Evolutionary conservation across 2,113 vertebrate genomes (phyloP), one percentile per base, ranked within the genome.

Genomic region (Clupea harengus): DNA sequence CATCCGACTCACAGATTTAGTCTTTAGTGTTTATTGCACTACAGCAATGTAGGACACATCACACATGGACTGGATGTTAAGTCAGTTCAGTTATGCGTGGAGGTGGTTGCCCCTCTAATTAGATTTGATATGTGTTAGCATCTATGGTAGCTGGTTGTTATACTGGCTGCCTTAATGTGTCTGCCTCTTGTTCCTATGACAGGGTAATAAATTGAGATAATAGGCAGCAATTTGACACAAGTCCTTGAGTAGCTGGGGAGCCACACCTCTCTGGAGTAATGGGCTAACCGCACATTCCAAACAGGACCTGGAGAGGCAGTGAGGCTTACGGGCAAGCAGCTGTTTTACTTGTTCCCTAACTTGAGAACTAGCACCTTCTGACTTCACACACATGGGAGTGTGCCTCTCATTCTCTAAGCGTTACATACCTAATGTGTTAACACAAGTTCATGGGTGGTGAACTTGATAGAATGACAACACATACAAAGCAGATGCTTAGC

Each of bases 161-260:
- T 57, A 32, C 67, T 39, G 25, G 9, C 28, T 39, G 13, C 39
- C 67, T 75, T 28, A 75, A 39, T 75, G 67, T 28, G 28, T 39
- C 67, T 75, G 13, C 28, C 15, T 13, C 13, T 83, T 50, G 81
- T 6, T 60, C 84, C 82, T 83, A 82, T 89, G 89, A 91, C 92
- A 89, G 81, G 78, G 84, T 82, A 67, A 82, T 91, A 88, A 90
- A 92, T 32, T 32, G n/a, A 45, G 45, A 67, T 25, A 86, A 92
- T 82, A 67, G 91, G 83, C 84, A 85, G 85, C 1, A 86, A 89
- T 86, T 81, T 88, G 90, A 81, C 82, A 32, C 67, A 3, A 39
- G 67, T 39, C 67, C 67, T 75, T 75, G 28, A 75, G 67, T 75
- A 15, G 67, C 28, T 32, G 25, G 25, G 67, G 10, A 75, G 28